A percentile compares a stretch with the other conserved stretches of the same genome.
Conservation (phyloP, 2,888 invertebrate genomes). For the Noctua pronuba region DNA sequence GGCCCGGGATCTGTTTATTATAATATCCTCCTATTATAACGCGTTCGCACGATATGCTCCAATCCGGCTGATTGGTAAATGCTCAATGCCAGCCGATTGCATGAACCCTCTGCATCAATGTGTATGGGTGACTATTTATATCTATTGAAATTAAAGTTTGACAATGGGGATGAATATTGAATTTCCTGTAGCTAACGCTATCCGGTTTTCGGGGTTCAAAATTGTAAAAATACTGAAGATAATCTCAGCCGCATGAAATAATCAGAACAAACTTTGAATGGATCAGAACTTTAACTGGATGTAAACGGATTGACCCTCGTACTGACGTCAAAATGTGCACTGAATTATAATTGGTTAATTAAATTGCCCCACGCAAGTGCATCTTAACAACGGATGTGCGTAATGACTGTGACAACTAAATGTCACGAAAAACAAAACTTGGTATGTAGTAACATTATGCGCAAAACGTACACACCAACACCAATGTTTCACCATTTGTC, state of each 20-base stretch:
- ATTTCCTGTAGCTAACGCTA: conserved; percentile 34
- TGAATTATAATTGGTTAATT: conserved; percentile 80
- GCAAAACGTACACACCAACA: conserved; percentile 44
- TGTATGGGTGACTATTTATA: conserved; percentile 34
- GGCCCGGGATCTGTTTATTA: conserved; percentile 89
- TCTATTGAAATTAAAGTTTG: conserved; percentile 24
- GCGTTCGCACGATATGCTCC: conserved; percentile 88
- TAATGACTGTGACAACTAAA: conserved; percentile 78
- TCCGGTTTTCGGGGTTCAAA: conserved; percentile 1
- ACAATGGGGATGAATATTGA: conserved; percentile 37
- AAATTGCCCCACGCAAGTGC: conserved; percentile 83
- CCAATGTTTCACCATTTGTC: conserved; percentile 54
- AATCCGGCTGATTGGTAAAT: conserved; percentile 81
- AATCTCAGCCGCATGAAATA: conserved; percentile 16
- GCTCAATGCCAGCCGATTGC: conserved; percentile 63
- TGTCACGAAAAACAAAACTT: conserved; percentile 69
- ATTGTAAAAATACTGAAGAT: not conserved
- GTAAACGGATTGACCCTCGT: conserved; percentile 64
- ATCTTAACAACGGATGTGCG: conserved; percentile 86
- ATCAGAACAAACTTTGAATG: conserved; percentile 18
- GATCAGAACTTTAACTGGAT: conserved; percentile 60
- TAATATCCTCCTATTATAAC: conserved; percentile 90
- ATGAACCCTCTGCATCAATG: conserved; percentile 56
- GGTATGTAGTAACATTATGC: conserved; percentile 37
- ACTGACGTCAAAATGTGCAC: conserved; percentile 73